Percentiles rank a stretch among this genome's conserved stretches.
Evolutionary conservation across 64 coral and sea anemone genomes (phyloP).

Genomic region (Montipora efflorescens): DNA sequence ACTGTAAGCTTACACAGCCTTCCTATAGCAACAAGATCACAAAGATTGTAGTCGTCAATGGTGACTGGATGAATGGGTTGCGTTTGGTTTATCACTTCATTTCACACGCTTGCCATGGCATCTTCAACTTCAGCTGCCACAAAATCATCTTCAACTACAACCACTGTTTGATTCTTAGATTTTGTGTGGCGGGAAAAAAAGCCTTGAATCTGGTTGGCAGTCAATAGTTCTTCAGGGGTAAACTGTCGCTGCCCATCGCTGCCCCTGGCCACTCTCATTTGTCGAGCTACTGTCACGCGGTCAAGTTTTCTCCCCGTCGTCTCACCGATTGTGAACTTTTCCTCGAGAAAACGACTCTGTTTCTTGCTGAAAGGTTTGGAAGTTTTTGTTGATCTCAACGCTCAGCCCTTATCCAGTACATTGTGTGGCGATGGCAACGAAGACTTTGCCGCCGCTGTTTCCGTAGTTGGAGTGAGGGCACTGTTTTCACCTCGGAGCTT

Average conservation of each 20-base stretch:
- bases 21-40: not conserved
- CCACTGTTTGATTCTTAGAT: not conserved
- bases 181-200: conserved; percentile 15
- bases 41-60: not conserved
- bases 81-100: not conserved
- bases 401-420: conserved; percentile 55
- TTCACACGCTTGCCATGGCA: not conserved
- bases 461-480: not conserved
- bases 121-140: not conserved
- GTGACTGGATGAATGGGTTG: conserved; percentile 15
- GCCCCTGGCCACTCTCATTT: conserved; percentile 38
- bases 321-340: conserved; percentile 46
- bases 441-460: not conserved
- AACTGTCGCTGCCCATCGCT: conserved; percentile 1
- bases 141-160: not conserved
- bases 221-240: not conserved
- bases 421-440: conserved; percentile 4
- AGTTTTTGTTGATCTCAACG: conserved; percentile 54
- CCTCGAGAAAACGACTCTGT: conserved; percentile 31
- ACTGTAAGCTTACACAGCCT: not conserved
- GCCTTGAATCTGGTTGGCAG: conserved; percentile 7
- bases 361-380: conserved; percentile 36
- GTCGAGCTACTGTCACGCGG: not conserved
- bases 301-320: conserved; percentile 42
- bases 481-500: conserved; percentile 16